Evolutionary conservation across 2,797 vertebrate species (phyloP).

Genomic region (Eutrigla gurnardus): DNA sequence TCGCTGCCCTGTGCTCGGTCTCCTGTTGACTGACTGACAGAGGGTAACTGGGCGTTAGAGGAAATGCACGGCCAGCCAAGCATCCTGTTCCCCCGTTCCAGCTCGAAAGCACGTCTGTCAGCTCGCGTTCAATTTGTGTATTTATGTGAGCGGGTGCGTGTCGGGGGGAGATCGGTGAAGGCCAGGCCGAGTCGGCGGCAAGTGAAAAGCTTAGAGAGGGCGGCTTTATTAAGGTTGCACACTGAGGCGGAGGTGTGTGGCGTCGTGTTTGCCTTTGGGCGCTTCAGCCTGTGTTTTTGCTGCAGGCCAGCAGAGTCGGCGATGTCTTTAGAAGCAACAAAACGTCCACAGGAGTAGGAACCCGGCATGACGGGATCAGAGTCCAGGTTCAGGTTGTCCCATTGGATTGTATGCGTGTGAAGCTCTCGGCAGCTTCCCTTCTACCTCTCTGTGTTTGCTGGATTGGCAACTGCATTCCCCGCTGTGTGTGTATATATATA

Average conservation of each 20-base stretch:
- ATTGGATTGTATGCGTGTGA: slow-evolving; percentile 29
- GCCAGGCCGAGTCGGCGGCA: slow-evolving; percentile 22
- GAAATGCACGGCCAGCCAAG: slow-evolving; percentile 55
- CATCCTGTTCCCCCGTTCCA: slow-evolving; percentile 10
- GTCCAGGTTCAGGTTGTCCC: slow-evolving; percentile 1
- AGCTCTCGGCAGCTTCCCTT: slow-evolving; percentile 29
- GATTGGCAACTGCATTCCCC: background rate
- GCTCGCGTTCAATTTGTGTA: slow-evolving; percentile 33
- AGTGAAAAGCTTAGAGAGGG: slow-evolving; percentile 28
- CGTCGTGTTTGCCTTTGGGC: slow-evolving; percentile 26
- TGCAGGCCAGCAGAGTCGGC: slow-evolving; percentile 53
- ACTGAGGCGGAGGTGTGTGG: slow-evolving; percentile 4
- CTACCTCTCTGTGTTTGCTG: background rate
- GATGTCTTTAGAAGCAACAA: slow-evolving; percentile 51
- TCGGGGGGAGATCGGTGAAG: slow-evolving; percentile 21
- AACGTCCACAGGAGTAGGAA: slow-evolving; percentile 42
- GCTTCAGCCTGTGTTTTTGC: slow-evolving; percentile 34
- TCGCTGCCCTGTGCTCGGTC: slow-evolving; percentile 13
- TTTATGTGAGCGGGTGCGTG: slow-evolving; percentile 35
- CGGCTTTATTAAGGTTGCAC: slow-evolving; percentile 21
- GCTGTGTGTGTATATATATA: slow-evolving; percentile 1
- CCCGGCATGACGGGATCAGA: slow-evolving; percentile 16
- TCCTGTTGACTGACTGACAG: slow-evolving; percentile 50
- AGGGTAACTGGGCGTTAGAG: slow-evolving; percentile 29
- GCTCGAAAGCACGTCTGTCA: slow-evolving; percentile 43